Evolutionary conservation across 2,113 vertebrate genomes (phyloP).

Genomic region (Solea senegalensis): DNA sequence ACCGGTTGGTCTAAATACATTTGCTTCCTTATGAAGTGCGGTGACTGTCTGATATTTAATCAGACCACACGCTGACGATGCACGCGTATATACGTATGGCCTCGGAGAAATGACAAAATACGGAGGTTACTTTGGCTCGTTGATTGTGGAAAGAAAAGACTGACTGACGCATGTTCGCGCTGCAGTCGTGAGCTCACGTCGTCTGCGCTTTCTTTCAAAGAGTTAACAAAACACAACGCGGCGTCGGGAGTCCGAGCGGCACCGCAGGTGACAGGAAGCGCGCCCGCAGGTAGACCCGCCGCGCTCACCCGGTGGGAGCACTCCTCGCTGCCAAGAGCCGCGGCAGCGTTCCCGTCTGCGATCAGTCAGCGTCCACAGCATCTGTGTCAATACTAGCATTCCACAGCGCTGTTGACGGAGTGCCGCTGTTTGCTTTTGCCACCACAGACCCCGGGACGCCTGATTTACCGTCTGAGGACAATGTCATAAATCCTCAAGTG

Average conservation of each 20-base stretch:
- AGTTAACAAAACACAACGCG: conserved; percentile 30
- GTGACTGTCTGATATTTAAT: conserved; percentile 54
- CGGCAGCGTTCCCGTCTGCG: conserved; percentile 67
- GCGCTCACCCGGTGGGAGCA: conserved; percentile 44
- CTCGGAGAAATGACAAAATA: conserved; percentile 14
- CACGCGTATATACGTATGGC: neutral
- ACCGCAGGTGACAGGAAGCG: conserved; percentile 69
- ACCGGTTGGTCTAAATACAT: conserved; percentile 50
- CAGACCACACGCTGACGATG: conserved; percentile 28
- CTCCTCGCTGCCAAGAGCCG: conserved; percentile 54
- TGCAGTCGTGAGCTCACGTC: conserved; percentile 6
- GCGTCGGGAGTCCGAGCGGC: conserved; percentile 25
- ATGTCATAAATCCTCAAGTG: conserved; percentile 72
- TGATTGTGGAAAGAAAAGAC: conserved; percentile 16
- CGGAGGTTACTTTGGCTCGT: conserved; percentile 17
- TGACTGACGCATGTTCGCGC: neutral
- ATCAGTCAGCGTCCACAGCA: conserved; percentile 75
- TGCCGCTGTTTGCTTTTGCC: conserved; percentile 75
- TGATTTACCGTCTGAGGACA: conserved; percentile 78
- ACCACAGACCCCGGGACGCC: conserved; percentile 62
- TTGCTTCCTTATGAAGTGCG: conserved; percentile 44
- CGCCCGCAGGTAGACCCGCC: conserved; percentile 59
- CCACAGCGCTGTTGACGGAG: conserved; percentile 77
- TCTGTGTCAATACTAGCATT: conserved; percentile 83
- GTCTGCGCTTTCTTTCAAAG: conserved; percentile 23